Evolutionary conservation across 2,888 invertebrate species (phyloP).

Genomic region (Lissocephala sabroskyi): DNA sequence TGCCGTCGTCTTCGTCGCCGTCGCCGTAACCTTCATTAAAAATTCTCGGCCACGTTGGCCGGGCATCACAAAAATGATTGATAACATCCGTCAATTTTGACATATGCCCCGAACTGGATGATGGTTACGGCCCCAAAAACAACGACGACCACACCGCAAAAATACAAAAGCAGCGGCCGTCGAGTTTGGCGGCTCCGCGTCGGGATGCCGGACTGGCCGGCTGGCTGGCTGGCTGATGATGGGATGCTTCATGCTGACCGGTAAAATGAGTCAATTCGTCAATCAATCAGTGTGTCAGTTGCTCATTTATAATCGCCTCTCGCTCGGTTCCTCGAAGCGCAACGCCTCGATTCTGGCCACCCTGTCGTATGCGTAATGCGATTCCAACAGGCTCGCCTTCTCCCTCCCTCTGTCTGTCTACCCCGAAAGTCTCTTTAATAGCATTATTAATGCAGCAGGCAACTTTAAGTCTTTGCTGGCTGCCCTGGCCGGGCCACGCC

Average conservation of each 20-base stretch:
- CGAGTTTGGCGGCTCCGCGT: too few species aligned
- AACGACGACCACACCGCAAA: too few species aligned
- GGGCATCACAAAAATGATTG: constrained; percentile 60
- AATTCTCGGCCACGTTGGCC: constrained; percentile 45
- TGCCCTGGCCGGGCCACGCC: not conserved
- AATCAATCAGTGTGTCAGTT: constrained; percentile 61
- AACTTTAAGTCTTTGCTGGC: not conserved
- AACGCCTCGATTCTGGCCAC: constrained; percentile 23
- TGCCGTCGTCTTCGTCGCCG: too few species aligned
- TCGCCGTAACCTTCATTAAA: constrained; percentile 54
- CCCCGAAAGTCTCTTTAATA: constrained; percentile 37
- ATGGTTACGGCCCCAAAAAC: too few species aligned
- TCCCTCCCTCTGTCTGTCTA: too few species aligned
- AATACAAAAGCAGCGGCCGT: too few species aligned
- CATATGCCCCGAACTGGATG: constrained; percentile 40
- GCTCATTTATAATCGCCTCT: constrained; percentile 55
- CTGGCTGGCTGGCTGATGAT: too few species aligned
- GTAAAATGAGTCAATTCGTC: constrained; percentile 59
- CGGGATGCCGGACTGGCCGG: too few species aligned
- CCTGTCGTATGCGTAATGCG: constrained; percentile 48
- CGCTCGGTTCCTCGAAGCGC: too few species aligned
- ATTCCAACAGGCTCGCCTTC: not conserved
- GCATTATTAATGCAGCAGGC: constrained; percentile 52
- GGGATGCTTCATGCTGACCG: too few species aligned
- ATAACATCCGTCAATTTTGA: constrained; percentile 66